Evolutionary conservation across 53 echinoderm and acorn worm genomes (phyloP), one percentile per base, ranked within the genome.

Genomic region (Patiria pectinifera): DNA sequence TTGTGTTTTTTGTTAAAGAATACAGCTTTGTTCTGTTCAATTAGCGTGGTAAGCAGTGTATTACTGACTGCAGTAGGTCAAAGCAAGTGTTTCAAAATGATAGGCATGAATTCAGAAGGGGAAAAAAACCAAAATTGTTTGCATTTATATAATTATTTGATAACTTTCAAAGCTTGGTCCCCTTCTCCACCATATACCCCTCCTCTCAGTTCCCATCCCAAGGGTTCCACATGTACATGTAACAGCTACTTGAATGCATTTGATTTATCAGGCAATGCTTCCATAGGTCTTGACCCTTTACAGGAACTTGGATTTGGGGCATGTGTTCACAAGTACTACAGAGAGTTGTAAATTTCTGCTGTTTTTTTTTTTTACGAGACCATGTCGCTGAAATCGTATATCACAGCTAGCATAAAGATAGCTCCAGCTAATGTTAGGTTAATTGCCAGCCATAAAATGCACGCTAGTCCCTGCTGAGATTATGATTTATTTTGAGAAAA

Each of bases 241-340:
- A 45, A n/a, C 18, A 23, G 86, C 48, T 48, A 19, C 49, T 74
- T 74, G 49, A 15, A n/a, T 49, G 62, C 23, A 22, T 3, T 48
- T 82, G 19, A 59, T 86, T 75, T 86, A 86, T 82, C 62, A 75
- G 86, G 22, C 11, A 4, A 71, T 86, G 15, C 75, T 86, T 86
- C 69, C 75, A 86, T 53, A 78, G 79, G 75, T 71, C 72, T n/a
- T 4, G 70, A 86, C 70, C 59, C 86, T 46, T 46, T 86, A 86
- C 71, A 71, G 86, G 71, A 86, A 86, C 86, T 75, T 71, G 72
- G 71, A 86, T 86, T 86, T 86, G 62, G 86, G 86, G 86, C 86
- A 85, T 85, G 85, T 85, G 85, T 69, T 69, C 85, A 71, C 86
- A 22, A 86, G 72, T 74, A 48, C 71, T 71, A 13, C 72, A 21